Percentiles rank a stretch among this genome's conserved stretches.
Evolutionary conservation across 2,888 invertebrate species (phyloP).

Genomic region (Teleiodes luculella): DNA sequence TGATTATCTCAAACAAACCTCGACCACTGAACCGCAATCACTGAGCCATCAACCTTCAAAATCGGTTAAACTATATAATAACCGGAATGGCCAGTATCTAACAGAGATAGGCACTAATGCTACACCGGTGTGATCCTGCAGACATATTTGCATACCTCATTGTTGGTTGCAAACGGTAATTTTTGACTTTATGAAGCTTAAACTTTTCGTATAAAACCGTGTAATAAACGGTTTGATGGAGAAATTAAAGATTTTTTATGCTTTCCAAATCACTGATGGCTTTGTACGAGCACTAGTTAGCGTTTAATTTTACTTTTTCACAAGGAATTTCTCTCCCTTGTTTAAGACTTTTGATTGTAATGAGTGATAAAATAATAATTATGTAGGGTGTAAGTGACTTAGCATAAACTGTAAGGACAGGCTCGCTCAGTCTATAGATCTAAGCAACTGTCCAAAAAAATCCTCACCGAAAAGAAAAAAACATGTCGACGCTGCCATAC

Average conservation of each 20-base stretch:
- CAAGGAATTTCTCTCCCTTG: neutral
- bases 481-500: too few relatives aligned
- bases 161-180: conserved; percentile 61
- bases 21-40: conserved; percentile 25
- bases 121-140: conserved; percentile 45
- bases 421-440: too few relatives aligned
- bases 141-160: conserved; percentile 71
- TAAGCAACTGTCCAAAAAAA: too few relatives aligned
- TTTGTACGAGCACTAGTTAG: neutral
- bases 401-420: too few relatives aligned
- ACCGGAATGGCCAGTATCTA: conserved; percentile 44
- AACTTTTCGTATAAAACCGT: conserved; percentile 24
- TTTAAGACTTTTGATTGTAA: neutral
- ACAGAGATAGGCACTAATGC: conserved; percentile 53
- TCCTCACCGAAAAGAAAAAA: too few relatives aligned
- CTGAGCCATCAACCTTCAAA: conserved; percentile 36
- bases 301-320: neutral
- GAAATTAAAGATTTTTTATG: conserved; percentile 57
- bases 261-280: conserved; percentile 43
- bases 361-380: too few relatives aligned
- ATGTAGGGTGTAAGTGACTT: too few relatives aligned
- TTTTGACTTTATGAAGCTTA: conserved; percentile 44
- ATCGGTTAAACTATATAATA: conserved; percentile 54
- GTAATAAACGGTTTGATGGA: conserved; percentile 33
- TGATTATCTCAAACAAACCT: neutral